These are phyloP conservation scores for Lanius collurio DNA, from an alignment of 2,113 vertebrate species.

Conservation along the genomic window DNA sequence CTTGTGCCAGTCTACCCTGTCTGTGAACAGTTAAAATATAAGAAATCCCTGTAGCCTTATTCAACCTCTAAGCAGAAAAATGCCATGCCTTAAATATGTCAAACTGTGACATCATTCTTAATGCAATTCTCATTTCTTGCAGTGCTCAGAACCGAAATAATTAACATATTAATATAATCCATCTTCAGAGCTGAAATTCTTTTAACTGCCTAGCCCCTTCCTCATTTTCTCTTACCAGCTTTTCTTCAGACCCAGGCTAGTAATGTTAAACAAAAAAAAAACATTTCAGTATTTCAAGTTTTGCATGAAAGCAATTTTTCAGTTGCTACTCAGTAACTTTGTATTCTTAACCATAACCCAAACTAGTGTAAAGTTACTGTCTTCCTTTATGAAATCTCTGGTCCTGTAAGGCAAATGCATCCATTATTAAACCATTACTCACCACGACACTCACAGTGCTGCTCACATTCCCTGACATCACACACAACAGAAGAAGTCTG, in stretches of 20 bases:
- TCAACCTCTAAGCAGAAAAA: not conserved
- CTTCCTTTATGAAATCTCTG: not conserved
- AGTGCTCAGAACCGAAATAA: not conserved
- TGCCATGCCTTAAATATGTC: not conserved
- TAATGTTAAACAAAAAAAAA: not conserved
- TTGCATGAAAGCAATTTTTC: not conserved
- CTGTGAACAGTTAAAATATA: not conserved
- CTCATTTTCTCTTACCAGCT: not conserved
- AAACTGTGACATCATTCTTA: not conserved
- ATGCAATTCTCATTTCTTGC: not conserved
- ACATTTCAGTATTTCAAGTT: not conserved
- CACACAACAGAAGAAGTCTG: not conserved
- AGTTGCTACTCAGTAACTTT: not conserved
- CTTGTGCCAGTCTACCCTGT: not conserved
- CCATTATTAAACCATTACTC: slow-evolving; percentile 12
- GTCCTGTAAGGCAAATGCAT: not conserved
- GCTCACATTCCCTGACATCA: not conserved
- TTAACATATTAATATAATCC: not conserved
- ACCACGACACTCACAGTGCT: not conserved
- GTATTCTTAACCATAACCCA: not conserved
- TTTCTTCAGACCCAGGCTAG: not conserved
- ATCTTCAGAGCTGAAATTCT: not conserved
- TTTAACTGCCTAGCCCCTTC: not conserved
- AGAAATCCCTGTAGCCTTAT: not conserved
- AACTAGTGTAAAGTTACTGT: not conserved